Base-by-base conservation (phyloP, 1,140 invertebrate genomes). In the Hyphantria cunea region DNA sequence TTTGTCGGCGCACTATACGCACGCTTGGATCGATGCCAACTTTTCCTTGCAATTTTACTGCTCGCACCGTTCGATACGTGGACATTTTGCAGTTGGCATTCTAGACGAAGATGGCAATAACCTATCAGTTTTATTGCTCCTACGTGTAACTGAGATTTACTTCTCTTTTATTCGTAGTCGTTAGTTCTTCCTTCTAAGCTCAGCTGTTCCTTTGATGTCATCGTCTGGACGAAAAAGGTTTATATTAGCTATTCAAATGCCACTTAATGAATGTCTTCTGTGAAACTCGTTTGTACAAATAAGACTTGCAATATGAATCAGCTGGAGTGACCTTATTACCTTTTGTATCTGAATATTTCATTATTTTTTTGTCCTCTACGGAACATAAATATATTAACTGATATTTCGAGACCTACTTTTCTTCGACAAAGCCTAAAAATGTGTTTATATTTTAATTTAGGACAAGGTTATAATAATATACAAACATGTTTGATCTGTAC, bases 41-140 rank as follows among this genome's bases (percentile, higher is more conserved):
- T 87, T 86, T 84, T 84, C 82, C 78, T 74, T 87, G 80, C 83
- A 80, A 77, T 82, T 86, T 83, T 84, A 80, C 76, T 74, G 76
- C 68, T 70, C 70, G 45, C 55, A 58, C 70, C 68, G 70, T 68
- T 80, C 76, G 73, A 81, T 80, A 75, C 76, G 56, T 68, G 72
- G 79, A 82, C 78, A 74, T 77, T 84, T 82, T 72, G 75, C 77
- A 81, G 78, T 65, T 74, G 74, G 62, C 70, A 75, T 79, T 74
- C 70, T 77, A 76, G 70, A 75, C 74, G 73, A 72, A 68, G 70
- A 84, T 80, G 74, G 80, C 76, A 84, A 86, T 87, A 89, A 86
- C 80, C 84, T 83, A 86, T 82, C 74, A 76, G 72, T 66, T 80
- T 76, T 78, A 86, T 77, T 70, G 74, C 70, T 68, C 69, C 68